phyloP scores from a whole-genome alignment of 2,113 vertebrate genomes.

The Percina caprodes region DNA sequence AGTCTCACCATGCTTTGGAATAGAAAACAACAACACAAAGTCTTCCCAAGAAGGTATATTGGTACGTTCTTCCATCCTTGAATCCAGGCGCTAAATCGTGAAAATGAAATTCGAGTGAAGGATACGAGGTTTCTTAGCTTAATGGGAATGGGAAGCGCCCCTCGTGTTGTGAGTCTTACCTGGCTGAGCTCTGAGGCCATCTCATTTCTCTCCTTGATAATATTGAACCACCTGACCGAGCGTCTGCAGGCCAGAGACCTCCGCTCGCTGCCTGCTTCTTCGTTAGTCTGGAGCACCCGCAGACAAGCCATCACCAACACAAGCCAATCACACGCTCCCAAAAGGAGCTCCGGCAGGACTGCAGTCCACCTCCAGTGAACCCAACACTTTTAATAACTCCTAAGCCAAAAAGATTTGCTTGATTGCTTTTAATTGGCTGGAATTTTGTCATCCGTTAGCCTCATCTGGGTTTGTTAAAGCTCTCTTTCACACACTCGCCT shows the following conservation, averaged over 20 bases:
- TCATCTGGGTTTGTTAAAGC: constrained; percentile 13
- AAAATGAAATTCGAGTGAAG: not conserved
- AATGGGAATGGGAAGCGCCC: not conserved
- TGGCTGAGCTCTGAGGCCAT: constrained; percentile 30
- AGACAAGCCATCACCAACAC: constrained; percentile 42
- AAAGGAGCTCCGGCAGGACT: constrained; percentile 4
- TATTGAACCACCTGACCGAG: constrained; percentile 67
- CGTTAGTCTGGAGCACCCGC: constrained; percentile 15
- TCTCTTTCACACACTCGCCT: not conserved
- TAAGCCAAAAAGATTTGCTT: constrained; percentile 61
- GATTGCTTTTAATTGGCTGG: constrained; percentile 52
- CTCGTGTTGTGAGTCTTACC: constrained; percentile 33
- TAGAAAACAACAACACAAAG: no score
- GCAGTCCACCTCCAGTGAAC: not conserved
- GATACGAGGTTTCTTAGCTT: not conserved
- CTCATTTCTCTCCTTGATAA: constrained; percentile 61
- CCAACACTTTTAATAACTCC: constrained; percentile 37
- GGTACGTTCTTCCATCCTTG: not conserved
- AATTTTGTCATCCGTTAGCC: constrained; percentile 16
- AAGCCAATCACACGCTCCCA: not conserved
- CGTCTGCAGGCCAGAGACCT: constrained; percentile 57
- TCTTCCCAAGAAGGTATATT: no score
- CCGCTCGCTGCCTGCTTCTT: constrained; percentile 26
- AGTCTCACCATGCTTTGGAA: no score
- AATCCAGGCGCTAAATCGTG: not conserved